These are phyloP conservation scores for Gari tellinella DNA, from an alignment of 2,888 invertebrate species.

Conservation along the genomic window DNA sequence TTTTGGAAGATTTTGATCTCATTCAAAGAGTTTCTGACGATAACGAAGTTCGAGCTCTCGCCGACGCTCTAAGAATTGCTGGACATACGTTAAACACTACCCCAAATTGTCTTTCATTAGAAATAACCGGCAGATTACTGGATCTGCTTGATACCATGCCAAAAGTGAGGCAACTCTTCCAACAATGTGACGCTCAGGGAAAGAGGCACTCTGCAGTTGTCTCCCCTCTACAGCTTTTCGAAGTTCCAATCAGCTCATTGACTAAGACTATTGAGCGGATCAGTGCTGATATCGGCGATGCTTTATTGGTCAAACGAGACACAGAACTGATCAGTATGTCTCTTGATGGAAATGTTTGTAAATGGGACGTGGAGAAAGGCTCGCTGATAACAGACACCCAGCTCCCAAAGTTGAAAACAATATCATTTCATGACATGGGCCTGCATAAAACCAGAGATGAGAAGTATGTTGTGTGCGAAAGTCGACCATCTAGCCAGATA, in stretches of 20 bases:
- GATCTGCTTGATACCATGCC: conserved; percentile 85
- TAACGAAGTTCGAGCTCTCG: conserved; percentile 92
- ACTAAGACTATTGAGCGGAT: conserved; percentile 45
- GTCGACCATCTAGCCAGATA: conserved; percentile 16
- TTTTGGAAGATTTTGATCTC: conserved; percentile 97
- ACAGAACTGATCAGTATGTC: conserved; percentile 42
- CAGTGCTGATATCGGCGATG: conserved; percentile 45
- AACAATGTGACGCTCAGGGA: conserved; percentile 46
- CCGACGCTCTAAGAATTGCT: conserved; percentile 53
- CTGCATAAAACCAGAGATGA: conserved; percentile 42
- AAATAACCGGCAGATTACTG: conserved; percentile 94
- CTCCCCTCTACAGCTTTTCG: conserved; percentile 50
- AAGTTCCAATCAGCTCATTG: conserved; percentile 53
- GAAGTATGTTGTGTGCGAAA: conserved; percentile 44
- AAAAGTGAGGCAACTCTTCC: conserved; percentile 36
- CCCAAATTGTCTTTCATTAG: conserved; percentile 96
- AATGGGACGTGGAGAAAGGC: conserved; percentile 51
- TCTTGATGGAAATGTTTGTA: conserved; percentile 38
- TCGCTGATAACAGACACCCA: conserved; percentile 41
- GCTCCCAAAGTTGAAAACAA: conserved; percentile 39
- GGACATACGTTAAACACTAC: conserved; percentile 92
- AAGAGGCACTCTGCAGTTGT: conserved; percentile 40
- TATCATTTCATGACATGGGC: conserved; percentile 33
- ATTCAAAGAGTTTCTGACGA: conserved; percentile 57
- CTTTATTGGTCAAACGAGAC: conserved; percentile 37